Evolutionary conservation across 2,797 vertebrate genomes (phyloP), one percentile per base, ranked within the genome.

Genomic region (Thalassophryne amazonica): DNA sequence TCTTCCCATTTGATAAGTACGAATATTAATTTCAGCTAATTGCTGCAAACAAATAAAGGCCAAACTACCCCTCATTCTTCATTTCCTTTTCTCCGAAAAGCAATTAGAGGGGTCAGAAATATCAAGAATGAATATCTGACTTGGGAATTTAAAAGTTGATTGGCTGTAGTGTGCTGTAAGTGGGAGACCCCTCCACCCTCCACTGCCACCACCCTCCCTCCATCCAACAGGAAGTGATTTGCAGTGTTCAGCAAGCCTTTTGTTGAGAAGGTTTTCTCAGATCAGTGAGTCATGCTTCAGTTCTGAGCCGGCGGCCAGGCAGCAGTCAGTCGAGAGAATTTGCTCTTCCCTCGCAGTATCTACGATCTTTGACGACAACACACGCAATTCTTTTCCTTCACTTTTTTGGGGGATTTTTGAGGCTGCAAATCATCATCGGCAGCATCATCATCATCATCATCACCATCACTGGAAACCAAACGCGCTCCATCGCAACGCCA

Each of bases 201-300:
- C 62, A n/a, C n/a, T n/a, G n/a, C n/a, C n/a, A n/a, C n/a, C n/a
- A n/a, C n/a, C n/a, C n/a, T n/a, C n/a, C 82, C 85, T 90, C 90
- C 81, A 86, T 91, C 85, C 91, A 93, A 94, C 94, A 96, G 95
- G 95, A 98, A 98, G 95, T 96, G 95, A 94, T 97, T 96, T 95
- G 94, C 93, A 91, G 94, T 92, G 92, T 94, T 96, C 94, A 94
- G 93, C 93, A 93, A 95, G 94, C 92, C 95, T 98, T 95, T 97
- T 98, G 94, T 97, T 95, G 94, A 93, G 94, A 94, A 95, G 95
- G 94, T 96, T 92, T 95, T 93, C 92, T 96, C 93, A 92, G 91
- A 94, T 86, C 91, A 93, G 94, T 96, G 96, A 98, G 93, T 98
- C 97, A 97, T 96, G 94, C 94, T 94, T 93, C 89, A 91, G 93